Evolutionary conservation across 2,797 vertebrate species (phyloP).

Genomic region (Epinephelus malabaricus): DNA sequence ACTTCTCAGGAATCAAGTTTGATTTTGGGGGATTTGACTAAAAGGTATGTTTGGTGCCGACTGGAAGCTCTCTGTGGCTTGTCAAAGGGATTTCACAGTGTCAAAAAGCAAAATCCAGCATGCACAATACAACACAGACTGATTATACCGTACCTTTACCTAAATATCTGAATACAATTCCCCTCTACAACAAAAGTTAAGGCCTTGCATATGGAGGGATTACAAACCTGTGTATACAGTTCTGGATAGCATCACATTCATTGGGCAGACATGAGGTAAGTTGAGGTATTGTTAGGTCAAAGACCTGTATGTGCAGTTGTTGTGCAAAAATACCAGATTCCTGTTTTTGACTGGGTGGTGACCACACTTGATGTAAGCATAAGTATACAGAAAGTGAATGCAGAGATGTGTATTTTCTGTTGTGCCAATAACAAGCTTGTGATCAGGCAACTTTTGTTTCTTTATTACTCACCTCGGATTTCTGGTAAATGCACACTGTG

Average conservation of each 20-base stretch:
- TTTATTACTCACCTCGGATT: conserved; percentile 30
- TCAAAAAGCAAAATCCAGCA: neutral
- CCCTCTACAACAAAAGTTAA: neutral
- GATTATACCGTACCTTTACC: neutral
- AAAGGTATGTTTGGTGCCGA: neutral
- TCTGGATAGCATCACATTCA: too few species aligned
- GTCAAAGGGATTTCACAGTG: neutral
- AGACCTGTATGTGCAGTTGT: conserved; percentile 27
- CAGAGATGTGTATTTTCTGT: neutral
- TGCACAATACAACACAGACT: neutral
- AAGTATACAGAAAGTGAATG: neutral
- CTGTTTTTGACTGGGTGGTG: conserved; percentile 1
- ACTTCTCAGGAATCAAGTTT: neutral
- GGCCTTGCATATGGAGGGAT: neutral
- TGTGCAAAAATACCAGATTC: conserved; percentile 12
- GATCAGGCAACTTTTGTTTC: neutral
- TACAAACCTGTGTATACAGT: neutral
- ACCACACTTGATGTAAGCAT: neutral
- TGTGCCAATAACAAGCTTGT: neutral
- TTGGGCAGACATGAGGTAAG: too few species aligned
- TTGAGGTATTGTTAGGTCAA: neutral
- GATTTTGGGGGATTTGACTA: neutral
- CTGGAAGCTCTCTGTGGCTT: neutral
- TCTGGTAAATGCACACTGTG: conserved; percentile 13
- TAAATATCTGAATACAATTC: neutral